Evolutionary conservation across 2,888 invertebrate genomes (phyloP), one percentile per base, ranked within the genome.

Genomic region (Conops quadrifasciatus): DNA sequence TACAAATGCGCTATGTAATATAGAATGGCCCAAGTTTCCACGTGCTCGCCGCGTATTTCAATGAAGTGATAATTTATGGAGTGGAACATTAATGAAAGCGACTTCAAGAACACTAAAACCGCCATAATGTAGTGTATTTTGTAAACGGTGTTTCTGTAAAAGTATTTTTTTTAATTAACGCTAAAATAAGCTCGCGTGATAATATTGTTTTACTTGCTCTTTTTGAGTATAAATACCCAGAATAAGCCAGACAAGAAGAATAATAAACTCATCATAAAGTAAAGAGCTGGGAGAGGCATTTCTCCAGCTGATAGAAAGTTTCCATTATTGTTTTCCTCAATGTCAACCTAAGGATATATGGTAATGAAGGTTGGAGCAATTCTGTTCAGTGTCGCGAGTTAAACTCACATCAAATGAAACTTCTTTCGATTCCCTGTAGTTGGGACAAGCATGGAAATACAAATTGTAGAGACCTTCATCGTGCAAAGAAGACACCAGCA

Each of bases 41-140:
- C 93, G 82, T 98, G 97, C 77, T 95, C 94, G 0, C 98, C 98
- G 75, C 93, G 90, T 19, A 90, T 91, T 86, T 96, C 93, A 81
- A 99, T 97, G 82, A 95, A 98, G 83, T 98, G 96, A 82, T 93
- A 96, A 84, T 96, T 95, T 67, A 95, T 93, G 0, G 96, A 96
- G 84, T 98, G 98, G 87, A 98, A 98, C 73, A 98, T 91, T 66
- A 98, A 86, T 0, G 98, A 96, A 26, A 97, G 85, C 0, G 96
- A 93, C 84, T 98, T 98, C 24, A 98, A 87, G 81, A 94, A 96
- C 4, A 98, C 95, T 68, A 99, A 87, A 15, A 94, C 92, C 47
- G 96, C 93, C 98, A 99, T 99, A 75, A 99, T 89, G 78, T 96
- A 96, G 85, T 99, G 99, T 77, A 98, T 96, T 86, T 96, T 94